A percentile compares a stretch with the other conserved stretches of the same genome.
Conservation (phyloP, 2,113 vertebrate genomes). For the Odocoileus hemionus region DNA sequence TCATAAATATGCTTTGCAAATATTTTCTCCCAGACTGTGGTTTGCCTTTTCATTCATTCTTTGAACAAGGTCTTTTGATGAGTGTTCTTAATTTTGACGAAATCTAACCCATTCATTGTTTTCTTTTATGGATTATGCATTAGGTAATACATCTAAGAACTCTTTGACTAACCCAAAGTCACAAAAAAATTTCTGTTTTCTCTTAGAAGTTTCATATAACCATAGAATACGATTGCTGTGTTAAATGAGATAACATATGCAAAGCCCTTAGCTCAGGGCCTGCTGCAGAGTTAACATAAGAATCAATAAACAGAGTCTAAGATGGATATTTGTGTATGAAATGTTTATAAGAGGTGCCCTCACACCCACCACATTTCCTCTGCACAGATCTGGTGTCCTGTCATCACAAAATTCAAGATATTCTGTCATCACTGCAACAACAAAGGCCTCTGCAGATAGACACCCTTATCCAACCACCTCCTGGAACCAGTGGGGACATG, state of each 20-base stretch:
- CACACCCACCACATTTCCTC: background rate
- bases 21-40: background rate
- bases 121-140: background rate
- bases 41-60: background rate
- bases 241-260: background rate
- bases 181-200: background rate
- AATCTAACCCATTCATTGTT: background rate
- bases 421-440: background rate
- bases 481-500: background rate
- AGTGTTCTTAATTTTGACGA: background rate
- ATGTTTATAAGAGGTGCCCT: background rate
- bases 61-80: background rate
- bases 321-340: background rate
- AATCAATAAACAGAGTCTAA: background rate
- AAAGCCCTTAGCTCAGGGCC: background rate
- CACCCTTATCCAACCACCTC: background rate
- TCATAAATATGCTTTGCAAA: background rate
- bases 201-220: background rate
- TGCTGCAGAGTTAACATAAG: background rate
- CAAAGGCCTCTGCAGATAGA: background rate
- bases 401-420: background rate
- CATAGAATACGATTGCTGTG: background rate
- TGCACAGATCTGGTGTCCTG: background rate
- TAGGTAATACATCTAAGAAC: background rate
- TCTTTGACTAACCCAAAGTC: background rate